These are phyloP conservation scores for Microtus montanus DNA, from an alignment of 2,113 vertebrate genomes.

Conservation along the genomic window DNA sequence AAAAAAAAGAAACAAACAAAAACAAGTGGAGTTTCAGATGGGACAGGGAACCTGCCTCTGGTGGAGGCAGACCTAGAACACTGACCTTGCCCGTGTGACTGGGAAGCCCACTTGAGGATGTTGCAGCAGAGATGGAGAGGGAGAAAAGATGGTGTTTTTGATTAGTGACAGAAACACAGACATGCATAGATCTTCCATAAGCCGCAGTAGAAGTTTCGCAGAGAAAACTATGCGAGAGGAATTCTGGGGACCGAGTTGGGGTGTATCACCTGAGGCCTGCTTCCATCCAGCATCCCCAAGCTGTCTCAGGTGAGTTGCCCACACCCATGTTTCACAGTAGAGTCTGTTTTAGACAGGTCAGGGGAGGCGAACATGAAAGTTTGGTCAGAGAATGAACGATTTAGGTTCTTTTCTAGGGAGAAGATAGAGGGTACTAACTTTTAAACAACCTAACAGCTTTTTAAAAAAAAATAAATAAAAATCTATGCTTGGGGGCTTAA, in stretches of 20 bases:
- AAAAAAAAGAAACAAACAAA: neutral
- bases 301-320: neutral
- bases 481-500: conserved; percentile 38
- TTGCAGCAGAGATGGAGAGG: neutral
- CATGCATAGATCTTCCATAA: neutral
- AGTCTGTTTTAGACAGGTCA: neutral
- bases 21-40: neutral
- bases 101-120: neutral
- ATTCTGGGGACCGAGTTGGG: neutral
- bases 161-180: neutral
- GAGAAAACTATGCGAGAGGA: neutral
- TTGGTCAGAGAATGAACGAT: conserved; percentile 41
- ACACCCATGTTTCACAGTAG: neutral
- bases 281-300: neutral
- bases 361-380: neutral
- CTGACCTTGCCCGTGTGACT: neutral
- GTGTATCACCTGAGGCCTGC: neutral
- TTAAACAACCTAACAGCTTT: conserved; percentile 56
- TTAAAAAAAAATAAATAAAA: neutral
- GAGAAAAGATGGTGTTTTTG: neutral
- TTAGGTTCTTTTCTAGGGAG: conserved; percentile 44
- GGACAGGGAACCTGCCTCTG: neutral
- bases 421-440: conserved; percentile 32
- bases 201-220: neutral
- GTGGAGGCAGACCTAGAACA: neutral